These are phyloP conservation scores for Cryptus viduatorius DNA, from an alignment of 2,888 invertebrate species.

Conservation along the genomic window DNA sequence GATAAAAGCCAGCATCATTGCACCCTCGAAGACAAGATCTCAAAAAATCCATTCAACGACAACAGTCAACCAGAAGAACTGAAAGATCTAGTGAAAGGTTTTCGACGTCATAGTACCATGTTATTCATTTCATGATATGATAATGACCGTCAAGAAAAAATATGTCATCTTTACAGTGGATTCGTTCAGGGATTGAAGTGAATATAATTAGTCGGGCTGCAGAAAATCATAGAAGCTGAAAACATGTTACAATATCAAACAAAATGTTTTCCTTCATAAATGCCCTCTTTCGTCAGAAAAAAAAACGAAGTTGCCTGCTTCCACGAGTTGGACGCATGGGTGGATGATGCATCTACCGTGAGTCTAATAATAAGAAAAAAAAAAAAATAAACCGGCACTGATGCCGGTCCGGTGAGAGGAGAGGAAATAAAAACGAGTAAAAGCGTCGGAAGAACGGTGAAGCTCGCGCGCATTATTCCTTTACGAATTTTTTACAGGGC, in stretches of 20 bases:
- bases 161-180: not conserved
- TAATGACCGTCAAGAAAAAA: not conserved
- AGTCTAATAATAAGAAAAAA: not conserved
- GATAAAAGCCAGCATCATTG: not conserved
- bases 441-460: not conserved
- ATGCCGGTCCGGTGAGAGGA: not conserved
- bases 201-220: not conserved
- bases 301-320: not conserved
- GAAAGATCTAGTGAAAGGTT: not conserved
- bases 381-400: not conserved
- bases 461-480: conserved; percentile 46
- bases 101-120: not conserved
- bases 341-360: not conserved
- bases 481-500: conserved; percentile 62
- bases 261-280: not conserved
- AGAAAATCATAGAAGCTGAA: not conserved
- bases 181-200: not conserved
- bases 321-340: not conserved
- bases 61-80: not conserved
- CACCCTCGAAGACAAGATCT: not conserved
- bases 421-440: not conserved
- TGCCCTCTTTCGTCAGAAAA: not conserved
- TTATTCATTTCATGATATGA: not conserved
- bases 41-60: not conserved
- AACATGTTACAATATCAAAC: not conserved